Evolutionary conservation across 2,888 invertebrate genomes (phyloP).

Genomic region (Zhuqinia jingwanae): DNA sequence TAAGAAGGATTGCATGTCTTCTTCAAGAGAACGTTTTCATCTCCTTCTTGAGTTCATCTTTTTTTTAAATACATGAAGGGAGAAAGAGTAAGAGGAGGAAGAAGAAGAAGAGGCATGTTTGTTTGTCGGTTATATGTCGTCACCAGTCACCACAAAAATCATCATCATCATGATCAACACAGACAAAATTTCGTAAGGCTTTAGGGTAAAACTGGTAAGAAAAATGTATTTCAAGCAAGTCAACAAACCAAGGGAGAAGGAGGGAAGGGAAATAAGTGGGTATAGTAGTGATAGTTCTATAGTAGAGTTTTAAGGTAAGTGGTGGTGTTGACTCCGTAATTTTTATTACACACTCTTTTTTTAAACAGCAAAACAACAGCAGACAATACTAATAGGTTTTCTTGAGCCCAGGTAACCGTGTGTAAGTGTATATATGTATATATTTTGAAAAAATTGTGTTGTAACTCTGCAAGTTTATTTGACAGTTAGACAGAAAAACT

Average conservation of each 20-base stretch:
- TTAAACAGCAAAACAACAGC: slow-evolving; percentile 18
- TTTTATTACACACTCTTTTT: slow-evolving; percentile 55
- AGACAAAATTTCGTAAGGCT: slow-evolving; percentile 35
- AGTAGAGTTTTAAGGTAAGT: neutral
- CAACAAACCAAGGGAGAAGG: neutral
- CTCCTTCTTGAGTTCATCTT: too few relatives aligned
- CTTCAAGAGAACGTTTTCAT: slow-evolving; percentile 19
- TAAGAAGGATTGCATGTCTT: too few relatives aligned
- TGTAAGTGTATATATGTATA: too few relatives aligned
- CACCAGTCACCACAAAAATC: slow-evolving; percentile 36
- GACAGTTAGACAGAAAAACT: slow-evolving; percentile 19
- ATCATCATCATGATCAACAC: slow-evolving; percentile 20
- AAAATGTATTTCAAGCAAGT: slow-evolving; percentile 4
- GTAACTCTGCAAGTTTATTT: slow-evolving; percentile 7
- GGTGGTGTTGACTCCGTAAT: slow-evolving; percentile 44
- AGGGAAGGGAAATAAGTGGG: slow-evolving; percentile 31
- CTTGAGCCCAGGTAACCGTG: slow-evolving; percentile 34
- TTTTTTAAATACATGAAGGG: slow-evolving; percentile 6
- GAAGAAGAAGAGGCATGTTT: neutral
- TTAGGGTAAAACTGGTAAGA: slow-evolving; percentile 43
- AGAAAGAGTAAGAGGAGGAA: neutral
- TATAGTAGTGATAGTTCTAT: neutral
- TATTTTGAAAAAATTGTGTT: slow-evolving; percentile 20
- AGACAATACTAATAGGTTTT: slow-evolving; percentile 44
- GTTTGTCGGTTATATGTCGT: slow-evolving; percentile 44